A percentile compares a stretch with the other conserved stretches of the same genome.
phyloP scores from a whole-genome alignment of 2,888 invertebrate species.

The Torymus auratus region DNA sequence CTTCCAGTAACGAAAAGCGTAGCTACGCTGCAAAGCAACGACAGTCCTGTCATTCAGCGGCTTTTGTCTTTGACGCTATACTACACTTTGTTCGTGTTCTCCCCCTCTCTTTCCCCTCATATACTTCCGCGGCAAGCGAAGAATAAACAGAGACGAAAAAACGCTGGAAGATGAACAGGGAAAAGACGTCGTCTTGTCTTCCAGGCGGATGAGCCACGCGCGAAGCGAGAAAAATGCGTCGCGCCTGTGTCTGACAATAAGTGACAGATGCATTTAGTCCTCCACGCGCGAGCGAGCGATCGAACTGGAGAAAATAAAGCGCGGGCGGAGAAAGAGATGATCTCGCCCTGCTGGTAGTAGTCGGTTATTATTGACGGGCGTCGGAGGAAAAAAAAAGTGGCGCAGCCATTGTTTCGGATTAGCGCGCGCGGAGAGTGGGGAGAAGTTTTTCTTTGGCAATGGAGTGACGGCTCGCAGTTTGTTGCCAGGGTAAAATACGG shows the following conservation, averaged over 20 bases:
- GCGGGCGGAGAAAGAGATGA: not conserved
- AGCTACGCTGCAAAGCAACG: not conserved
- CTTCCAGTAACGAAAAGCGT: not conserved
- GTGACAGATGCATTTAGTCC: conserved; percentile 35
- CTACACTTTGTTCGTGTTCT: not conserved
- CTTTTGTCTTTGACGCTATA: conserved; percentile 24
- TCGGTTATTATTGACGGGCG: conserved; percentile 19
- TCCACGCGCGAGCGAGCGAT: not conserved
- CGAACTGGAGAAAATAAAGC: not conserved
- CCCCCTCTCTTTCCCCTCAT: not conserved
- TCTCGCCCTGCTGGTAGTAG: not conserved
- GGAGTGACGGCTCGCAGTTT: not conserved
- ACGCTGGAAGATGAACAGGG: not conserved
- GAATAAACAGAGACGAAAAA: conserved; percentile 2
- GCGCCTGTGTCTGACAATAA: conserved; percentile 49
- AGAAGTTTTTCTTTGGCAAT: not conserved
- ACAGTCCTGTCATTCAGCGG: conserved; percentile 49
- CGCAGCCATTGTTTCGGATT: conserved; percentile 21
- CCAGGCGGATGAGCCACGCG: conserved; percentile 1
- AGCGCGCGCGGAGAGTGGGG: not conserved
- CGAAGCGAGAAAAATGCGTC: conserved; percentile 8
- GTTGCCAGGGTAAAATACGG: not conserved
- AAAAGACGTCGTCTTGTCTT: conserved; percentile 12
- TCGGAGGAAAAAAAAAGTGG: conserved; percentile 16
- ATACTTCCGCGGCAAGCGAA: not conserved